These are phyloP conservation scores for Sebastes baramenuke DNA, from an alignment of 2,797 vertebrate genomes.

Conservation along the genomic window DNA sequence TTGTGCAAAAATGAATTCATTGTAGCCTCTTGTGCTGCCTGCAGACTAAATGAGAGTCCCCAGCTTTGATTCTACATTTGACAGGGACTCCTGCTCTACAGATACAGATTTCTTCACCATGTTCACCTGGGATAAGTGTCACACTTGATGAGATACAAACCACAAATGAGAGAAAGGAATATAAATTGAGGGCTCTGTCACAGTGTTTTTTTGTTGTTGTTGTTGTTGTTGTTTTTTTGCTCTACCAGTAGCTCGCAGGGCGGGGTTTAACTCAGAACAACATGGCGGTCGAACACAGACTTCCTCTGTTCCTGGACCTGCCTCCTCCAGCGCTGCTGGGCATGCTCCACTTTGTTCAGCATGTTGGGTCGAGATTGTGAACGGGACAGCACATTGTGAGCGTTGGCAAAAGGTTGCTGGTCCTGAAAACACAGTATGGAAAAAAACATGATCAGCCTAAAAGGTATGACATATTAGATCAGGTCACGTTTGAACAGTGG, in stretches of 20 bases:
- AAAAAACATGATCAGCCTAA: neutral
- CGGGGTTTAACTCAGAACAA: conserved; percentile 92
- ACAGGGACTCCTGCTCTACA: conserved; percentile 25
- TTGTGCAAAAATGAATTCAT: conserved; percentile 46
- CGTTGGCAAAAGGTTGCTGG: conserved; percentile 97
- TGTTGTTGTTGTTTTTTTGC: neutral
- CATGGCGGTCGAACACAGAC: conserved; percentile 97
- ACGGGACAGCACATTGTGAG: conserved; percentile 93
- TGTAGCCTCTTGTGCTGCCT: conserved; percentile 45
- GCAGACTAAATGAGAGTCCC: conserved; percentile 34
- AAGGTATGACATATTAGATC: neutral
- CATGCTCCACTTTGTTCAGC: conserved; percentile 97
- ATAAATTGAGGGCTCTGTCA: conserved; percentile 58
- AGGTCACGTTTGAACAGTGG: neutral
- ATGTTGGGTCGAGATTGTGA: conserved; percentile 94
- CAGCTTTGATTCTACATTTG: conserved; percentile 21
- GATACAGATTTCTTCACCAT: conserved; percentile 6
- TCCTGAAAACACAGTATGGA: conserved; percentile 83
- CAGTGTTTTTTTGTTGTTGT: conserved; percentile 51
- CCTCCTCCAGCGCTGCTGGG: conserved; percentile 97
- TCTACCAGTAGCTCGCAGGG: conserved; percentile 28
- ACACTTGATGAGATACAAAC: conserved; percentile 34
- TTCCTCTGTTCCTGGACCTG: conserved; percentile 99
- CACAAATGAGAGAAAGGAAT: conserved; percentile 53
- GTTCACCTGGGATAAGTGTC: conserved; percentile 33